Evolutionary conservation across 1,140 invertebrate species (phyloP).

Genomic region (Ceratosolen solmsi): DNA sequence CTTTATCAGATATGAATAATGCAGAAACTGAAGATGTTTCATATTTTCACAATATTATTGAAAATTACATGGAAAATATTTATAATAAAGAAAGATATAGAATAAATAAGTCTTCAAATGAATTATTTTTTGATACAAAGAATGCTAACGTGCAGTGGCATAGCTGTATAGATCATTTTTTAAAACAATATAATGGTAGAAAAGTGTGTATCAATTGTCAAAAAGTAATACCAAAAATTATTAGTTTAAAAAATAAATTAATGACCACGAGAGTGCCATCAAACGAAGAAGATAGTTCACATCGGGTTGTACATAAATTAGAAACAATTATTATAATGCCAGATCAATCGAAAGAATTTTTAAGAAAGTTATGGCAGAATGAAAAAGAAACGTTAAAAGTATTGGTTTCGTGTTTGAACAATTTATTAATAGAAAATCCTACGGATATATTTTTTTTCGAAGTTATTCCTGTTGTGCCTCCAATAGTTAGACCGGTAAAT

Average conservation of each 20-base stretch:
- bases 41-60: constrained; percentile 58
- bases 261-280: constrained; percentile 54
- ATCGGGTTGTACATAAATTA: constrained; percentile 47
- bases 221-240: constrained; percentile 76
- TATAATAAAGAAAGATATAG: constrained; percentile 56
- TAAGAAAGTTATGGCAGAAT: constrained; percentile 84
- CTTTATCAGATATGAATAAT: constrained; percentile 21
- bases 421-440: constrained; percentile 75
- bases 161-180: constrained; percentile 76
- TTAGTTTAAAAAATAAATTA: constrained; percentile 71
- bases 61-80: constrained; percentile 58
- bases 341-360: constrained; percentile 79
- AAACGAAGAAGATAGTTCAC: background rate
- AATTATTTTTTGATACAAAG: constrained; percentile 66
- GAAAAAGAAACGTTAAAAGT: constrained; percentile 82
- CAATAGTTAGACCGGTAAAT: constrained; percentile 87
- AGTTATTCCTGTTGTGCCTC: constrained; percentile 88
- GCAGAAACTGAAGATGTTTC: constrained; percentile 51
- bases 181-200: constrained; percentile 73
- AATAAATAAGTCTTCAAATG: constrained; percentile 16
- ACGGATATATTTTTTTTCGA: constrained; percentile 94
- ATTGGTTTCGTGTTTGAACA: constrained; percentile 82
- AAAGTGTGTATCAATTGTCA: constrained; percentile 80
- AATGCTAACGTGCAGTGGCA: constrained; percentile 78
- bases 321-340: constrained; percentile 74